A percentile compares a stretch with the other conserved stretches of the same genome.
phyloP scores from a whole-genome alignment of 1,140 invertebrate species.

The Araneus ventricosus region DNA sequence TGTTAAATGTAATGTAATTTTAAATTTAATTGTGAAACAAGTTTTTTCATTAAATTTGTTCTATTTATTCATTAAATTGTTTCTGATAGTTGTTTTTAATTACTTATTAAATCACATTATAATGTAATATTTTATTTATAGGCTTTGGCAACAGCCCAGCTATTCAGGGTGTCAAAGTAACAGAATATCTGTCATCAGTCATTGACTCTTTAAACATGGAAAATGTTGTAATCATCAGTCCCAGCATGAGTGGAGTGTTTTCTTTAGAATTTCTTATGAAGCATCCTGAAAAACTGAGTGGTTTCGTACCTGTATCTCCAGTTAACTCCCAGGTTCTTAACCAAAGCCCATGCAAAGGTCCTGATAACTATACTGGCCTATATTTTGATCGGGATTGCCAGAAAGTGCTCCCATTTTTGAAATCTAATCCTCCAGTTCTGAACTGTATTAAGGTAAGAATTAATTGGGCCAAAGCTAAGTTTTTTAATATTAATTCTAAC shows the following conservation, averaged over 20 bases:
- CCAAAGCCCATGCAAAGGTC: constrained; percentile 9
- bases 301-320: constrained; percentile 81
- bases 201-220: constrained; percentile 77
- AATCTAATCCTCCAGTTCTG: constrained; percentile 20
- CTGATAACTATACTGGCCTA: background rate
- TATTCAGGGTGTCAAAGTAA: constrained; percentile 56
- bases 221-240: constrained; percentile 80
- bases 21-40: too few species aligned
- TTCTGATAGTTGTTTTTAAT: too few species aligned
- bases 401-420: constrained; percentile 38
- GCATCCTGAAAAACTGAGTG: constrained; percentile 77
- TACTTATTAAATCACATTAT: too few species aligned
- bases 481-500: too few species aligned
- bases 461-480: too few species aligned
- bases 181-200: constrained; percentile 78
- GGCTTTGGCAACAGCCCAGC: constrained; percentile 37
- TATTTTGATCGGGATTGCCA: constrained; percentile 16
- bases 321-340: constrained; percentile 77
- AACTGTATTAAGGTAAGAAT: constrained; percentile 40
- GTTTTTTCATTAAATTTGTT: too few species aligned
- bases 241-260: constrained; percentile 81
- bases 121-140: constrained; percentile 23
- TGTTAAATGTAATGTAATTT: too few species aligned
- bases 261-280: constrained; percentile 79
- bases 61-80: too few species aligned